phyloP scores from a whole-genome alignment of 2,113 vertebrate genomes.

The Sminthopsis crassicaudata region DNA sequence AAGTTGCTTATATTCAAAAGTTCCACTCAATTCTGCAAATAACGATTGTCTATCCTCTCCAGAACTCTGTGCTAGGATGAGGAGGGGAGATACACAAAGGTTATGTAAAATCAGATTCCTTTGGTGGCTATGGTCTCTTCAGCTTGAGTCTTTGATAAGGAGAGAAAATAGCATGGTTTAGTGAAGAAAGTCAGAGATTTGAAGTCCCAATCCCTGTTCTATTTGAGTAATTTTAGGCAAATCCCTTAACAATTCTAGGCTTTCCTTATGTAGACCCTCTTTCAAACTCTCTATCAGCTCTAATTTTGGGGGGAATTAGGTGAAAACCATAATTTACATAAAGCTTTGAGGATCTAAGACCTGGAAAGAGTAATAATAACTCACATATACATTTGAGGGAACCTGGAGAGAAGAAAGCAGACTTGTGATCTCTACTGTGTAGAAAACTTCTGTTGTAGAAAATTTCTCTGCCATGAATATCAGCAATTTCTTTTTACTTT shows the following conservation, averaged over 20 bases:
- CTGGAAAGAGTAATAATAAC: neutral
- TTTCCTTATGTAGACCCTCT: neutral
- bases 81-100: neutral
- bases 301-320: neutral
- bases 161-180: neutral
- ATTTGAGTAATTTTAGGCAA: neutral
- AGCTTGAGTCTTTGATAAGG: neutral
- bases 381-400: neutral
- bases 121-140: neutral
- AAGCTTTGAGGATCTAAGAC: neutral
- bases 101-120: neutral
- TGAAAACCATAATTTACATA: constrained; percentile 27
- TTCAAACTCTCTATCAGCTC: neutral
- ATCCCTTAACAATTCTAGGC: neutral
- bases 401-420: neutral
- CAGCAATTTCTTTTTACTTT: neutral
- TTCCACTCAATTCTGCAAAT: neutral
- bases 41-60: neutral
- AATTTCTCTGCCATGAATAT: neutral
- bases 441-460: neutral
- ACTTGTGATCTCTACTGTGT: neutral
- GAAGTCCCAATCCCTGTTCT: neutral
- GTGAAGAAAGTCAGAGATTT: neutral
- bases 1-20: neutral
- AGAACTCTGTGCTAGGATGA: neutral